Evolutionary conservation across 1,140 invertebrate genomes (phyloP), one percentile per base, ranked within the genome.

Genomic region (Penaeus indicus): DNA sequence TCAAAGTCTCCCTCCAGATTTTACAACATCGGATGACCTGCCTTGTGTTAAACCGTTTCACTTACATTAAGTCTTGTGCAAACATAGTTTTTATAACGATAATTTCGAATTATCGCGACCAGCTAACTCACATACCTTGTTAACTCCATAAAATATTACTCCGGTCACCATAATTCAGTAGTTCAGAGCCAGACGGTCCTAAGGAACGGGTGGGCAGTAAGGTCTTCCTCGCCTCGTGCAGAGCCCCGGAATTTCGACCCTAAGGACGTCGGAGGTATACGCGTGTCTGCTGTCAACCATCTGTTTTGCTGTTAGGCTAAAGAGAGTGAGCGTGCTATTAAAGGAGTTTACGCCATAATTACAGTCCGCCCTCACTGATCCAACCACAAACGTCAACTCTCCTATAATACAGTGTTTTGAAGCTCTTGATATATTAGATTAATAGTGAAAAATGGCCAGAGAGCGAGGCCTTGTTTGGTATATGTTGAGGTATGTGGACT

Each of bases 261-360:
- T 86, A 54, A 38, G 22, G 78, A 27, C 25, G 11, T 38, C 13
- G 62, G 85, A n/a, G 85, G 85, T 22, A 80, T 80, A 47, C 60
- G 61, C 25, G 25, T 81, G 78, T 80, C 38, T 86, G 21, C 47
- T 42, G 75, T 54, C 85, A 63, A 67, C 61, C 72, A 86, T 86
- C 75, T 86, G 85, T 80, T 80, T 80, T n/a, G 78, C 85, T 86
- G 85, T 86, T 86, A 86, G 85, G 85, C 85, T 86, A 86, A 86
- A 86, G 85, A 86, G 77, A 86, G 64, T 75, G 54, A 86, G 80
- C 85, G 61, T 63, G 38, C 61, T 86, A 86, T 86, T 86, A 86
- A 86, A 86, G 27, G 85, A 86, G 61, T 67, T 80, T 80, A 86
- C 85, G 77, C 85, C 80, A 47, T 86, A 86, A 86, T 86, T 86